These are phyloP conservation scores for Dryoscopus gambensis DNA, from an alignment of 2,113 vertebrate genomes.

Conservation along the genomic window DNA sequence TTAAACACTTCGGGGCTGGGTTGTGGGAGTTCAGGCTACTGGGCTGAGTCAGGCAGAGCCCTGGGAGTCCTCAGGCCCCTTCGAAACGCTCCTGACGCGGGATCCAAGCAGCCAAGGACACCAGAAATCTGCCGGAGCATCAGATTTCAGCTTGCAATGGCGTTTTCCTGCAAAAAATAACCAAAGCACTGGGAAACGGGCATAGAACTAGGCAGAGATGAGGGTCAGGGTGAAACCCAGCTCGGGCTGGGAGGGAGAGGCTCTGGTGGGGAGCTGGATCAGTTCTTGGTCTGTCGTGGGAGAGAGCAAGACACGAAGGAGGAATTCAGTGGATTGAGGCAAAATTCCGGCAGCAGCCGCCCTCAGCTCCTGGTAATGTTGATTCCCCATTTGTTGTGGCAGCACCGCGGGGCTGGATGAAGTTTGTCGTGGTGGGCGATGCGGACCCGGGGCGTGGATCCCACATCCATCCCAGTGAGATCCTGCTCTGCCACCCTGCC, in stretches of 20 bases:
- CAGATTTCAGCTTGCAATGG: not conserved
- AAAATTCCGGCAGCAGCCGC: not conserved
- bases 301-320: rapidly evolving
- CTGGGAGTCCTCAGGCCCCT: not conserved
- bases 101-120: rapidly evolving
- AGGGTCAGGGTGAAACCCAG: not conserved
- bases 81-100: not conserved
- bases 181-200: rapidly evolving
- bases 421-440: rapidly evolving
- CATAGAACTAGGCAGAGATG: not conserved
- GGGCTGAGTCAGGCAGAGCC: not conserved
- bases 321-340: not conserved
- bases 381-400: not conserved
- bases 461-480: rapidly evolving
- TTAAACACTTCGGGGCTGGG: not conserved
- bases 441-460: no score
- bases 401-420: not conserved
- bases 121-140: not conserved
- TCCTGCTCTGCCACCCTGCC: not conserved
- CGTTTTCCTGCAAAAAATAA: not conserved
- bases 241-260: not conserved
- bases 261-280: not conserved
- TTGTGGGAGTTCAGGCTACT: not conserved
- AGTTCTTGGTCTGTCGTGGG: rapidly evolving
- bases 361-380: not conserved